Conservation (phyloP, 2,113 vertebrate species). For the Dipodomys stephensi region DNA sequence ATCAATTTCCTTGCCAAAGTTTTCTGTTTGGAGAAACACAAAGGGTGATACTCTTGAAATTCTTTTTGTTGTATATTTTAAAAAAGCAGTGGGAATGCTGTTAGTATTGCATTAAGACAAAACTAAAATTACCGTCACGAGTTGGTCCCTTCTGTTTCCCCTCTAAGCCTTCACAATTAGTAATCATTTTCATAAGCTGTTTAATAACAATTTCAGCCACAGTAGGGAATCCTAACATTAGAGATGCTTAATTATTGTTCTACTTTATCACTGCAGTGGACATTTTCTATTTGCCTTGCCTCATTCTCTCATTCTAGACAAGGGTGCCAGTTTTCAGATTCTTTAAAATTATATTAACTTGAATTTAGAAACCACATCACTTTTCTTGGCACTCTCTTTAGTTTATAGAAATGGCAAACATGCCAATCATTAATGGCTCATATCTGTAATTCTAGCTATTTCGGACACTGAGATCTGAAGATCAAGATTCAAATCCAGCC, state of each 20-base stretch:
- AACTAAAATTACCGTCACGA: not conserved
- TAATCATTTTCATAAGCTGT: not conserved
- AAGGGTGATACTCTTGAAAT: not conserved
- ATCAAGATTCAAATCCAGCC: too few species aligned
- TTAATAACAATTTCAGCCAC: not conserved
- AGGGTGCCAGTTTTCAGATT: slow-evolving; percentile 29
- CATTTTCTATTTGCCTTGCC: not conserved
- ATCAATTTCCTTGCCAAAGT: not conserved
- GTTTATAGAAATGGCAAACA: not conserved
- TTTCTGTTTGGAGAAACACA: slow-evolving; percentile 30
- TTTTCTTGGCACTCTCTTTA: slow-evolving; percentile 1
- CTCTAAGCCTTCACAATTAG: not conserved
- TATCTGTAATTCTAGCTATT: too few species aligned
- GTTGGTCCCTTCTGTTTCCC: not conserved
- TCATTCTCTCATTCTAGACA: slow-evolving; percentile 12
- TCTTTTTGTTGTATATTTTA: not conserved
- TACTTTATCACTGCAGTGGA: not conserved
- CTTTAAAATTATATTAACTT: not conserved
- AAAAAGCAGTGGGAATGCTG: not conserved
- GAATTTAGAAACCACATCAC: slow-evolving; percentile 17
- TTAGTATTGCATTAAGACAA: not conserved
- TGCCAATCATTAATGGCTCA: too few species aligned
- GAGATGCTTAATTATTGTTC: not conserved
- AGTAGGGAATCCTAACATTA: not conserved
- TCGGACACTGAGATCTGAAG: too few species aligned